These are phyloP conservation scores for Oasisia sp. DNA, from an alignment of 2,888 invertebrate species.

Conservation along the genomic window DNA sequence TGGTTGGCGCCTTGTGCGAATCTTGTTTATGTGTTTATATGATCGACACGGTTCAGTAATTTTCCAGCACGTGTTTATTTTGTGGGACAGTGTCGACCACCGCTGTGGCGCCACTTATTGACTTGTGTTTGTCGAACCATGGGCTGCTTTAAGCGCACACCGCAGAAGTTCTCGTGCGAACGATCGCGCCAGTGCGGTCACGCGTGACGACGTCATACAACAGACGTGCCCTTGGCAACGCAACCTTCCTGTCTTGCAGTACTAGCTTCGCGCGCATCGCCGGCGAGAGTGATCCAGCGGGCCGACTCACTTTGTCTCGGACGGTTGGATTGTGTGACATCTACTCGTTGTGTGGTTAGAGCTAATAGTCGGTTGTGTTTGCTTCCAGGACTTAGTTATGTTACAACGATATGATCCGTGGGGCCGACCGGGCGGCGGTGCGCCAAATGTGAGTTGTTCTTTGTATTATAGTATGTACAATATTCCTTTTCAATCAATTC, in stretches of 20 bases:
- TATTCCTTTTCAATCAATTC: too few species aligned
- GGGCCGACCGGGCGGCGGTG: constrained; percentile 62
- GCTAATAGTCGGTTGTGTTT: background rate
- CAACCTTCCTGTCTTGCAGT: background rate
- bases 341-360: background rate
- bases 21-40: too few species aligned
- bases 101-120: background rate
- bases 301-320: background rate
- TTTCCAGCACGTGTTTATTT: background rate
- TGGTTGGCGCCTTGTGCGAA: too few species aligned
- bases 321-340: background rate
- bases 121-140: background rate
- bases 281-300: background rate
- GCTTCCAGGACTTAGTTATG: constrained; percentile 55
- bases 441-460: constrained; percentile 46
- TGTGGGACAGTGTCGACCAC: background rate
- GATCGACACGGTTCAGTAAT: too few species aligned
- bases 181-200: background rate
- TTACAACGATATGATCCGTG: constrained; percentile 57
- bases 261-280: background rate
- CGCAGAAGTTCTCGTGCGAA: background rate
- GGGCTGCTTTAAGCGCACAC: background rate
- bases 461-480: background rate
- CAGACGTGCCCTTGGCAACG: background rate
- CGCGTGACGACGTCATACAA: background rate